phyloP scores from a whole-genome alignment of 2,797 vertebrate genomes.

The Sarcoramphus papa region DNA sequence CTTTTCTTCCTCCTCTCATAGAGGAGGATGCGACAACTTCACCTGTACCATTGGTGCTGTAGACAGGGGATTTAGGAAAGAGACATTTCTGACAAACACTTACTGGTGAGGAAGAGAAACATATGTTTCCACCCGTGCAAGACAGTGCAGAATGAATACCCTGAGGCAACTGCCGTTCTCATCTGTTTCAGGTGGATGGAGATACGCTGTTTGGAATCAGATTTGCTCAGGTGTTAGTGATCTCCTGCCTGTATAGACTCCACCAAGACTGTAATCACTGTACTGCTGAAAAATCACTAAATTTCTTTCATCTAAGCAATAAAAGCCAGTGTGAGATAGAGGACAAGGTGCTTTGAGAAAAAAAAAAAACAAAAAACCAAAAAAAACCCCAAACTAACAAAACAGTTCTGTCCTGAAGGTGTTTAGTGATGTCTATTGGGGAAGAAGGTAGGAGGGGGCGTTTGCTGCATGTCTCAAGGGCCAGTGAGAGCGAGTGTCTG shows the following conservation, averaged over 20 bases:
- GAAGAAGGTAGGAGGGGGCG: not conserved
- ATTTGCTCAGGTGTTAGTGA: conserved; percentile 18
- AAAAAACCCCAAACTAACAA: not conserved
- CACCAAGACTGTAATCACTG: not conserved
- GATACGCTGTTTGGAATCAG: not conserved
- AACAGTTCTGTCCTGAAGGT: not conserved
- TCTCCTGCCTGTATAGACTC: not conserved
- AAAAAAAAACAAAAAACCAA: not conserved
- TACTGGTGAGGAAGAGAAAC: not conserved
- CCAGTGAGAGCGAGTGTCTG: not conserved
- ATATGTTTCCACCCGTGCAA: not conserved
- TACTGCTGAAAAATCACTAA: not conserved
- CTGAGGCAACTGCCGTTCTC: not conserved
- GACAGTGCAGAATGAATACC: not conserved
- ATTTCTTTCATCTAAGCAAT: not conserved
- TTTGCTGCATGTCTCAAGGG: not conserved
- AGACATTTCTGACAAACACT: not conserved
- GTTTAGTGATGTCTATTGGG: not conserved
- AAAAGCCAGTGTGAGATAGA: not conserved
- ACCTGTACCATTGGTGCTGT: not conserved
- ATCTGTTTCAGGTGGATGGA: not conserved
- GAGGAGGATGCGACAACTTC: not conserved
- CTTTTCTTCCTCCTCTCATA: not conserved
- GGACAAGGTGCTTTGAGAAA: not conserved
- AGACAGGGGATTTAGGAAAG: not conserved